Evolutionary conservation across 2,888 invertebrate genomes (phyloP), one percentile per base, ranked within the genome.

Genomic region (Actias luna): DNA sequence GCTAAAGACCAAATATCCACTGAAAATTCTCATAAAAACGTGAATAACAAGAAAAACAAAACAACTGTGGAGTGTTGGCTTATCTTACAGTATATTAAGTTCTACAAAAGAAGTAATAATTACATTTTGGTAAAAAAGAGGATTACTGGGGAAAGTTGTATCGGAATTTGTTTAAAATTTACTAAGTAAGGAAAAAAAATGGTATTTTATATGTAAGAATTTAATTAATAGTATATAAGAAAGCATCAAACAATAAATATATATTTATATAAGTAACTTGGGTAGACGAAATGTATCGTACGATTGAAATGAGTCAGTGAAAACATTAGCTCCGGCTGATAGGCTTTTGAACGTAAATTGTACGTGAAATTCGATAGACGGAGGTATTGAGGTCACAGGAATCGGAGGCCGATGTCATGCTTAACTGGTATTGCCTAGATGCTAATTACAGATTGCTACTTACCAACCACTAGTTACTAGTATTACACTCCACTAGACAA

Each of bases 251-350:
- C 4, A 50, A 50, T 12, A 50, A 0, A 22, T 16, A 50, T 10
- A 50, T 50, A 25, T 1, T 55, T n/a, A 77, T 66, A 75, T 75
- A 71, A 76, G 76, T 76, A 80, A 79, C 83, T 82, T 78, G 74
- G 75, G 66, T 71, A 75, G 72, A 69, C 66, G 73, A 76, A 75
- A 63, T 69, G 70, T 73, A 73, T 74, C 63, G 50, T n/a, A 70
- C 64, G 75, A 68, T 73, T 72, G 83, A 80, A 85, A 85, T 75
- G 83, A 85, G 86, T 85, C 84, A 89, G 86, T 84, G 80, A 86
- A 89, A 90, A 88, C 88, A 89, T 89, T 89, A 89, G 84, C 84
- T 75, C 75, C 79, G 88, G 84, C 85, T 88, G 86, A 87, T 87
- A 88, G 79, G 89, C 85, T 87, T 87, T 89, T 83, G 79, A 82